Percentiles rank a stretch among this genome's conserved stretches.
phyloP scores from a whole-genome alignment of 2,888 invertebrate genomes.

The Epistrophe grossulariae region DNA sequence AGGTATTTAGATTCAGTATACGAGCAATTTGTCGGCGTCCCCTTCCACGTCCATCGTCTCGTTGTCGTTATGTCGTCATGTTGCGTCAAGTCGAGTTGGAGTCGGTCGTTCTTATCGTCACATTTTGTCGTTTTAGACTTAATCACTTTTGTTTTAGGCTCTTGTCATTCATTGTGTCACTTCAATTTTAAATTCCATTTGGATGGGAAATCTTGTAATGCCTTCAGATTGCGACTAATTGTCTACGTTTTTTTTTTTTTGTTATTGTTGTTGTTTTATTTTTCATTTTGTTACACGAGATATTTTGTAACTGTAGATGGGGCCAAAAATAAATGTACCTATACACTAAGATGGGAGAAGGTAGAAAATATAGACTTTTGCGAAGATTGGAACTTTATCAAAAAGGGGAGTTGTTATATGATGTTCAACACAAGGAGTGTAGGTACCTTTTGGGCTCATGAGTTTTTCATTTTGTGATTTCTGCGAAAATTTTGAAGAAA shows the following conservation, averaged over 20 bases:
- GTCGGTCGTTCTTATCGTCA: constrained; percentile 20
- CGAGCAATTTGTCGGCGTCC: constrained; percentile 13
- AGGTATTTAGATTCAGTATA: constrained; percentile 4
- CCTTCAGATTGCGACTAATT: constrained; percentile 70
- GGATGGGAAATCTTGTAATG: constrained; percentile 70
- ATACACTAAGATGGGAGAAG: neutral
- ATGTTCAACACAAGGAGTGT: neutral
- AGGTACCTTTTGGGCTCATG: constrained; percentile 6
- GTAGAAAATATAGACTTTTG: constrained; percentile 21
- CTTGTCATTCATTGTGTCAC: constrained; percentile 73
- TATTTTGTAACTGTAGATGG: constrained; percentile 14
- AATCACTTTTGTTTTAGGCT: constrained; percentile 71
- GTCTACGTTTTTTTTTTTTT: constrained; percentile 54
- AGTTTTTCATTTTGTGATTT: constrained; percentile 11
- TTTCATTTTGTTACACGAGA: constrained; percentile 51
- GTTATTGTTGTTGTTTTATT: constrained; percentile 37
- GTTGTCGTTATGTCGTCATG: neutral
- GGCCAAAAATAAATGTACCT: neutral
- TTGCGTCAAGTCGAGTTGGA: neutral
- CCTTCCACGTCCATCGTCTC: neutral
- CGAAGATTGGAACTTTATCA: constrained; percentile 27
- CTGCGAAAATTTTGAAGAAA: neutral
- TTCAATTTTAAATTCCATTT: constrained; percentile 71
- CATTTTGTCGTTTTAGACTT: constrained; percentile 62
- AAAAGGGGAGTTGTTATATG: neutral